phyloP scores from a whole-genome alignment of 2,888 invertebrate genomes.

The Melanotus villosus region DNA sequence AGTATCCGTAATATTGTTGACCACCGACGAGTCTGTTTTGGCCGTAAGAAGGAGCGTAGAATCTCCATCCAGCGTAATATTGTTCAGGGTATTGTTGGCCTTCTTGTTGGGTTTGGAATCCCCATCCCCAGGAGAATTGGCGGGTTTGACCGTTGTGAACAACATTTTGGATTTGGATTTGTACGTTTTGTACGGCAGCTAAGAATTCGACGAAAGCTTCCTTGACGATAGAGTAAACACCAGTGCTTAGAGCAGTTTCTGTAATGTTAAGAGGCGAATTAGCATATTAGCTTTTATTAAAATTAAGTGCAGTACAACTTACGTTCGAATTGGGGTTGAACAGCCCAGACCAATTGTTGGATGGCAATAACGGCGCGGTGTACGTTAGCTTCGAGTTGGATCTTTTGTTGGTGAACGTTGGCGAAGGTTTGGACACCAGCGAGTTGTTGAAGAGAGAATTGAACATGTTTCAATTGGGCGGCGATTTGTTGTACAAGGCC shows the following conservation, averaged over 20 bases:
- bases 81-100: neutral
- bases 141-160: neutral
- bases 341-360: constrained; percentile 26
- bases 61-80: no score
- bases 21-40: no score
- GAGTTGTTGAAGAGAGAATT: constrained; percentile 19
- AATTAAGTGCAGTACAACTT: no score
- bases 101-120: neutral
- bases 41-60: no score
- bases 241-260: no score
- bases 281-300: no score
- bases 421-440: neutral
- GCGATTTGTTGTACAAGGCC: constrained; percentile 1
- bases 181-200: constrained; percentile 2
- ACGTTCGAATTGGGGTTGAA: constrained; percentile 10
- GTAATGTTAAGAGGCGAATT: no score
- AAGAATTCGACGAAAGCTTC: constrained; percentile 23
- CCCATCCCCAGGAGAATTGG: neutral
- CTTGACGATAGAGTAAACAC: neutral
- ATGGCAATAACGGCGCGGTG: constrained; percentile 8
- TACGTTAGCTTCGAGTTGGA: constrained; percentile 12
- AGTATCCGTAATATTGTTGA: neutral
- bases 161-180: constrained; percentile 13
- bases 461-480: neutral
- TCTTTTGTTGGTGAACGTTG: constrained; percentile 3